Evolutionary conservation across 2,888 invertebrate genomes (phyloP).

Genomic region (Calliopum simillimum): DNA sequence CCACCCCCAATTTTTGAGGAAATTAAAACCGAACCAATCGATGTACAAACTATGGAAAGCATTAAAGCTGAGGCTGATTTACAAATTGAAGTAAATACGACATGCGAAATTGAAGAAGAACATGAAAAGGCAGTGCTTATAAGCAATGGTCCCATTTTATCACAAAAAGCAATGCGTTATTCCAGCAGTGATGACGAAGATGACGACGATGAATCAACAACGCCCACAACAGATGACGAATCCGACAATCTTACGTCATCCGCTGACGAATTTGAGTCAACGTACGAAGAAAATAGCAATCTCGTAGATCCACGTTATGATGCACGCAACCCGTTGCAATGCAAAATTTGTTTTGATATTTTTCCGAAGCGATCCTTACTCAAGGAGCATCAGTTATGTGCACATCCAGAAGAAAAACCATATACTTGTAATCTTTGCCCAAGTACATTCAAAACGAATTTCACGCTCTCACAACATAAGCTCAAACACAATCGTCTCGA

Average conservation of each 20-base stretch:
- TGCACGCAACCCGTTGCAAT: constrained; percentile 39
- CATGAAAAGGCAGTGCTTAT: not conserved
- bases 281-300: constrained; percentile 1
- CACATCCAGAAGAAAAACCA: constrained; percentile 47
- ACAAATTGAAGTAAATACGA: constrained; percentile 36
- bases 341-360: constrained; percentile 44
- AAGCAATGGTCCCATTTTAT: not conserved
- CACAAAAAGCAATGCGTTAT: not conserved
- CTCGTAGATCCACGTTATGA: not conserved
- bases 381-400: constrained; percentile 44
- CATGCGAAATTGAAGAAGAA: constrained; percentile 37
- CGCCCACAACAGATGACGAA: constrained; percentile 43
- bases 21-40: constrained; percentile 49
- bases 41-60: constrained; percentile 48
- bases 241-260: constrained; percentile 37
- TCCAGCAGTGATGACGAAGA: constrained; percentile 42
- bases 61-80: constrained; percentile 47
- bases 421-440: constrained; percentile 46
- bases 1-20: constrained; percentile 50
- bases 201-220: constrained; percentile 36
- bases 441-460: constrained; percentile 46
- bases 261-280: constrained; percentile 36
- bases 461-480: constrained; percentile 47
- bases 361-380: constrained; percentile 44
- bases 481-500: constrained; percentile 47